Conservation (phyloP, 2,888 invertebrate species). For the Cinara cedri region DNA sequence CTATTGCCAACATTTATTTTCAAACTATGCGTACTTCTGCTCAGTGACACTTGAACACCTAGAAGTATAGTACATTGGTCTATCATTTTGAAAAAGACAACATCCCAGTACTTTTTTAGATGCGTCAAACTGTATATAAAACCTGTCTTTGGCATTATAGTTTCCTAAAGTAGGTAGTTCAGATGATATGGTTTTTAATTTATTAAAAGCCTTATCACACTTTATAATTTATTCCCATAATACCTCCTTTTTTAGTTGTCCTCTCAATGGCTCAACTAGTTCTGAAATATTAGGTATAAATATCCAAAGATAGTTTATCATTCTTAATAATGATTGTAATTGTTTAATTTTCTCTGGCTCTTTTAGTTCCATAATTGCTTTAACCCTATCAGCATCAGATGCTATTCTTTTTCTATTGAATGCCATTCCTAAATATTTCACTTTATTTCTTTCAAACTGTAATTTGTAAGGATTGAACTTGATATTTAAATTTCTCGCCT, state of each 20-base stretch:
- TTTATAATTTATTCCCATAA: not conserved
- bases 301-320: not conserved
- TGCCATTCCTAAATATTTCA: conserved; percentile 8
- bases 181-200: no score
- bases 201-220: not conserved
- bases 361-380: conserved; percentile 3
- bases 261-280: not conserved
- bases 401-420: not conserved
- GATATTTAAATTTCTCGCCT: conserved; percentile 14
- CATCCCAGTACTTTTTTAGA: no score
- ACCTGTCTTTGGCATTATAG: no score
- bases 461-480: conserved; percentile 35
- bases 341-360: not conserved
- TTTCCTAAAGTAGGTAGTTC: no score
- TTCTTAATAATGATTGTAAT: not conserved
- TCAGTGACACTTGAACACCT: no score
- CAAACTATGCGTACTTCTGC: no score
- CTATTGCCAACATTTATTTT: no score
- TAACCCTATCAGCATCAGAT: not conserved
- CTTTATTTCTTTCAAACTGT: not conserved
- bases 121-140: no score
- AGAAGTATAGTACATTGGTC: no score
- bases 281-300: not conserved
- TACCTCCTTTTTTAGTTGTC: not conserved
- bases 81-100: no score